Conservation (phyloP, 2,888 invertebrate genomes). For the Odontocolon sp. region DNA sequence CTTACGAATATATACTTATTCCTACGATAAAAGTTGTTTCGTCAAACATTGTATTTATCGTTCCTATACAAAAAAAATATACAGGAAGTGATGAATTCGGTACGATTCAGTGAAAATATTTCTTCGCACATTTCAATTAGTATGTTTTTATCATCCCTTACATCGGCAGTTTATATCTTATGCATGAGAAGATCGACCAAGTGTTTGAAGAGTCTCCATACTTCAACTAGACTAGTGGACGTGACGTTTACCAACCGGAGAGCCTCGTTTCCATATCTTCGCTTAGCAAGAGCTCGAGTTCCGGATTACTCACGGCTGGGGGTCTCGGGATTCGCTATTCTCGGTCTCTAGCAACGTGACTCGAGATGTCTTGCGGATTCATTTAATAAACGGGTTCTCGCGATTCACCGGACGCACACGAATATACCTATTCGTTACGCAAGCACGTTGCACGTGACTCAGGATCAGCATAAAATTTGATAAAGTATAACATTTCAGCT, state of each 20-base stretch:
- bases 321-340: constrained; percentile 3
- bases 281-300: neutral
- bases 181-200: too few relatives aligned
- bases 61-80: too few relatives aligned
- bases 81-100: too few relatives aligned
- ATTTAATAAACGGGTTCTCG: constrained; percentile 34
- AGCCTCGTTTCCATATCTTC: neutral
- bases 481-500: constrained; percentile 4
- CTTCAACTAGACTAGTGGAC: neutral
- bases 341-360: constrained; percentile 27
- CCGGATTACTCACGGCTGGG: constrained; percentile 5
- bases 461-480: neutral
- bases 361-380: constrained; percentile 26
- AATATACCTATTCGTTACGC: neutral
- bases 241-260: neutral
- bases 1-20: neutral
- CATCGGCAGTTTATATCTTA: too few relatives aligned
- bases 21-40: neutral
- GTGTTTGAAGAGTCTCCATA: neutral
- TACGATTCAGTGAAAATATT: too few relatives aligned
- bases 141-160: too few relatives aligned
- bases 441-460: neutral
- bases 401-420: constrained; percentile 23
- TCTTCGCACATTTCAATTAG: too few relatives aligned
- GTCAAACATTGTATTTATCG: too few relatives aligned